Base-by-base conservation (phyloP, 2,888 invertebrate genomes). In the Pyrrhosoma nymphula region DNA sequence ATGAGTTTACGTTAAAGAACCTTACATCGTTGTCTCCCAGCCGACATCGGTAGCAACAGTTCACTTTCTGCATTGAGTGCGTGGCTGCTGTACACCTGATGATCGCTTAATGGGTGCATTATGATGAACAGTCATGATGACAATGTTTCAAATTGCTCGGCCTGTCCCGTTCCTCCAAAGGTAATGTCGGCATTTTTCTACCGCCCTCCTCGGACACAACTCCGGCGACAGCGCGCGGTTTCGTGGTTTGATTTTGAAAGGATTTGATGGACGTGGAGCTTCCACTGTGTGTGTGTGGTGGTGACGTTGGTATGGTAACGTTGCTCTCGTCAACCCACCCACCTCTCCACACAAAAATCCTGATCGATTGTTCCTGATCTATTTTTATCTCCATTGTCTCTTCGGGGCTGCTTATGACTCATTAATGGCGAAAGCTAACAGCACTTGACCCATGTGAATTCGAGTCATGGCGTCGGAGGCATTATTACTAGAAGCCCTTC, bases 371-470 rank as follows among this genome's bases (percentile, higher is more conserved):
- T 35, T 82, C 35, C 82, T 82, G 35, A 82, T 30, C 82, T n/a
- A 82, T 82, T 82, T 82, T 82, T 82, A 82, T 35, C 35, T 14
- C 69, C 69, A 69, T 69, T 69, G 69, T 69, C 26, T 30, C 82
- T 82, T 82, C 10, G 35, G 3, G 82, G 82, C 82, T 82, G 82
- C 82, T 82, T 82, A 82, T 82, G 82, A 35, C 82, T 82, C 18
- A 82, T 82, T 82, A 35, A 82, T 82, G 82, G 82, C 30, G 82
- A 82, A 82, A 35, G 82, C 30, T 35, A 82, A 82, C 82, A 35
- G 82, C 82, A 35, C 82, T 82, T 16, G 82, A 82, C 82, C 82
- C 82, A 35, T 3, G 82, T 82, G 82, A 82, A 82, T 35, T 30
- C 18, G 30, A 35, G 35, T 82, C 82, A 30, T 82, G 82, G 35